Conservation (phyloP, 2,113 vertebrate genomes). For the Pholis gunnellus region DNA sequence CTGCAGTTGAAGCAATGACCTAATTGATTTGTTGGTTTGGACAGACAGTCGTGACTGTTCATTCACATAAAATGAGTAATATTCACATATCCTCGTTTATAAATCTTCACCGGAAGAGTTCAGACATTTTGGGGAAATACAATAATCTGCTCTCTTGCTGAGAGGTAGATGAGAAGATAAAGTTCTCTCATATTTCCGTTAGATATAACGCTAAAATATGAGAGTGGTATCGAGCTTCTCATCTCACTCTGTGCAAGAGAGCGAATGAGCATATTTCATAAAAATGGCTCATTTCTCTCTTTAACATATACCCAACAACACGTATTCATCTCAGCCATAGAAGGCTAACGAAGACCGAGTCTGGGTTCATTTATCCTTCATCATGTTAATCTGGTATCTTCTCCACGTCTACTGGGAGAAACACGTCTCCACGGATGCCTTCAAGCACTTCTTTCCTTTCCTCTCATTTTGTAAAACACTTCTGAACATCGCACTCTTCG, state of each 20-base stretch:
- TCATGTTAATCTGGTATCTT: constrained; percentile 35
- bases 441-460: constrained; percentile 5
- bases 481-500: constrained; percentile 32
- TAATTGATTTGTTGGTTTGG: constrained; percentile 29
- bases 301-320: not conserved
- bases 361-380: constrained; percentile 32
- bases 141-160: not conserved
- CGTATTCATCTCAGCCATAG: not conserved
- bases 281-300: not conserved
- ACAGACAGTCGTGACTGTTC: not conserved
- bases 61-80: constrained; percentile 13
- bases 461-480: constrained; percentile 33
- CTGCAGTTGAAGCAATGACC: constrained; percentile 24
- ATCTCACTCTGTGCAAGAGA: not conserved
- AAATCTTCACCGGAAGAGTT: not conserved
- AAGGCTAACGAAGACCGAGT: not conserved
- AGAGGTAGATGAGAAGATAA: not conserved
- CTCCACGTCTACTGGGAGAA: constrained; percentile 19
- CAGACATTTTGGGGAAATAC: not conserved
- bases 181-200: not conserved
- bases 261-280: too few species aligned
- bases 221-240: not conserved
- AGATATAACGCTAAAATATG: not conserved
- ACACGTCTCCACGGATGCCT: not conserved
- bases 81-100: not conserved